Evolutionary conservation across 2,113 vertebrate genomes (phyloP).

Genomic region (Eonycteris spelaea): DNA sequence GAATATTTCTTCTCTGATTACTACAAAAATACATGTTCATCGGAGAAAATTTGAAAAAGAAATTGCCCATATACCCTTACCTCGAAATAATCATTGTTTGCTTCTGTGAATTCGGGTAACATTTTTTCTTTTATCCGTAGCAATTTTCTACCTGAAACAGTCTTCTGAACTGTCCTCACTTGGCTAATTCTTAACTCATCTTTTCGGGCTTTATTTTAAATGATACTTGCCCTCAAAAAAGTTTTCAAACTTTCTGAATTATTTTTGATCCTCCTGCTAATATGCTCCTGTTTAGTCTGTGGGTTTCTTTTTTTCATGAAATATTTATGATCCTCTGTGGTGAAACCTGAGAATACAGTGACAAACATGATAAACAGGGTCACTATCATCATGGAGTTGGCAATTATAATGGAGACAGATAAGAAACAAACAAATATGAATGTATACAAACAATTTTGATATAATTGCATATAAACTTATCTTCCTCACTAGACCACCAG

Average conservation of each 20-base stretch:
- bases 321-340: not conserved
- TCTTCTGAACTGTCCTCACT: not conserved
- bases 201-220: not conserved
- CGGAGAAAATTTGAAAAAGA: slow-evolving; percentile 13
- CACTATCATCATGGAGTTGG: not conserved
- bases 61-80: not conserved
- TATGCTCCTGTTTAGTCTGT: not conserved
- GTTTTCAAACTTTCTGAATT: not conserved
- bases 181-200: not conserved
- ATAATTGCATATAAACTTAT: not conserved
- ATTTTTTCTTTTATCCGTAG: not conserved
- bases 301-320: not conserved
- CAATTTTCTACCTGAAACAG: not conserved
- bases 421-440: not conserved
- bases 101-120: not conserved
- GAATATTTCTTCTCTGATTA: not conserved
- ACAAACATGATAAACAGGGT: not conserved
- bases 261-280: not conserved
- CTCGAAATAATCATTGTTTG: not conserved
- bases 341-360: not conserved
- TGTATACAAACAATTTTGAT: not conserved
- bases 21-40: not conserved
- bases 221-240: not conserved
- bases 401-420: not conserved
- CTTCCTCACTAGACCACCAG: not conserved